phyloP scores from a whole-genome alignment of 2,888 invertebrate species.

The Panzeria rudis region DNA sequence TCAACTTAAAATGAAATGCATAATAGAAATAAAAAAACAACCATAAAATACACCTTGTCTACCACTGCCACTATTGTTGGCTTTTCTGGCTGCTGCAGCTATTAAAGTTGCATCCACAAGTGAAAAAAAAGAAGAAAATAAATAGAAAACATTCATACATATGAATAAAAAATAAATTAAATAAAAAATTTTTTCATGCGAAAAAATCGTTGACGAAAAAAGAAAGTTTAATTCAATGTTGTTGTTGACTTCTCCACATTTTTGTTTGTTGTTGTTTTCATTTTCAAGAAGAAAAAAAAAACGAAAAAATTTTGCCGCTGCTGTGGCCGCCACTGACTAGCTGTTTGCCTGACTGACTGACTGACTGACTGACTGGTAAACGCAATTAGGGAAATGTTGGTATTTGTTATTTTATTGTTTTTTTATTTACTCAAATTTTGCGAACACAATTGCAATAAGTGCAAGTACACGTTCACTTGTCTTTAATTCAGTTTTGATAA shows the following conservation, averaged over 20 bases:
- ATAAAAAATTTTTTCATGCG: conserved; percentile 65
- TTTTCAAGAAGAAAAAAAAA: conserved; percentile 16
- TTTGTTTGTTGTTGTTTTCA: conserved; percentile 33
- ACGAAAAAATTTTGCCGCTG: conserved; percentile 14
- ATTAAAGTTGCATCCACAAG: conserved; percentile 34
- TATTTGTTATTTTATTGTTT: conserved; percentile 41
- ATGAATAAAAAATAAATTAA: conserved; percentile 53
- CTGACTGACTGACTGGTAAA: conserved; percentile 39
- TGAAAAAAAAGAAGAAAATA: conserved; percentile 41
- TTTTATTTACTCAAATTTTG: conserved; percentile 41
- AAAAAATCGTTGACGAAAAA: conserved; percentile 71
- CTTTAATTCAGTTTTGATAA: conserved; percentile 24
- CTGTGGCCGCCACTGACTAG: conserved; percentile 15
- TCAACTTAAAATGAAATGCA: conserved; percentile 40
- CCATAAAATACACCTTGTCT: conserved; percentile 66
- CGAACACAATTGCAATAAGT: conserved; percentile 66
- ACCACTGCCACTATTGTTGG: conserved; percentile 31
- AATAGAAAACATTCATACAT: conserved; percentile 59
- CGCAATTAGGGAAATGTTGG: conserved; percentile 72
- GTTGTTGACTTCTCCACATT: conserved; percentile 63
- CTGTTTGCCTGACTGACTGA: conserved; percentile 22
- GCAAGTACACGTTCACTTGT: conserved; percentile 65
- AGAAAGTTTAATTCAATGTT: conserved; percentile 69
- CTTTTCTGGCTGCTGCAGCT: conserved; percentile 36
- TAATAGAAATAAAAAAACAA: conserved; percentile 44